A percentile compares a stretch with the other conserved stretches of the same genome.
Conservation (phyloP, 2,113 vertebrate species). For the Scartelaos histophorus region DNA sequence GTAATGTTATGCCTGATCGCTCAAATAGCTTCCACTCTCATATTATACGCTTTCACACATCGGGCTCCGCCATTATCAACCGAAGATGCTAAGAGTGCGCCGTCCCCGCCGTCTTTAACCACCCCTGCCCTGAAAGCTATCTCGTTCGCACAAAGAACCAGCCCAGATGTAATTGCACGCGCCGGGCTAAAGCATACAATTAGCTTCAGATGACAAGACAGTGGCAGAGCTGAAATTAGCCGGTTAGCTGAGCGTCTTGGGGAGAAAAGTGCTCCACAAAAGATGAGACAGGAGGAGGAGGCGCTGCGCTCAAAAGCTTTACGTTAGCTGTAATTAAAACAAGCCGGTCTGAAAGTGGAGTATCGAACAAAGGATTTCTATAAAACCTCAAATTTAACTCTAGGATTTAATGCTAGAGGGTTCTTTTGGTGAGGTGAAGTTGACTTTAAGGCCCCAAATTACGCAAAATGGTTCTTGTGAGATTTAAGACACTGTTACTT, state of each 20-base stretch:
- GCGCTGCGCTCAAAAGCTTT: constrained; percentile 63
- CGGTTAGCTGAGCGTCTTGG: constrained; percentile 33
- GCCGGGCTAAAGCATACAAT: constrained; percentile 69
- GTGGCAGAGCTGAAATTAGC: constrained; percentile 62
- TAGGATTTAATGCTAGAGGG: background rate
- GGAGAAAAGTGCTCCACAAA: background rate
- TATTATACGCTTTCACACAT: constrained; percentile 25
- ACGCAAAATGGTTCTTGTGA: no score
- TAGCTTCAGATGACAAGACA: constrained; percentile 70
- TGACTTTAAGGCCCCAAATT: background rate
- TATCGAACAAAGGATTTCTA: constrained; percentile 32
- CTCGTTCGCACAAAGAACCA: constrained; percentile 50
- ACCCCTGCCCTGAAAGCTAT: constrained; percentile 67
- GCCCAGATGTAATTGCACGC: constrained; percentile 58
- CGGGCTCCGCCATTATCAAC: constrained; percentile 21
- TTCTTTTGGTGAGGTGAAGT: background rate
- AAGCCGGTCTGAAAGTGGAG: constrained; percentile 57
- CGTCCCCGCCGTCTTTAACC: constrained; percentile 53
- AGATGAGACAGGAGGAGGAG: constrained; percentile 17
- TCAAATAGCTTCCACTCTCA: background rate
- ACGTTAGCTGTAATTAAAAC: constrained; percentile 83
- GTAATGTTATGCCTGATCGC: background rate
- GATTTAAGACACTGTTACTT: no score
- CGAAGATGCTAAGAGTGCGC: constrained; percentile 15
- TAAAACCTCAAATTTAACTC: constrained; percentile 11